Base-by-base conservation (phyloP, 2,113 vertebrate genomes). In the Atlantisia rogersi region DNA sequence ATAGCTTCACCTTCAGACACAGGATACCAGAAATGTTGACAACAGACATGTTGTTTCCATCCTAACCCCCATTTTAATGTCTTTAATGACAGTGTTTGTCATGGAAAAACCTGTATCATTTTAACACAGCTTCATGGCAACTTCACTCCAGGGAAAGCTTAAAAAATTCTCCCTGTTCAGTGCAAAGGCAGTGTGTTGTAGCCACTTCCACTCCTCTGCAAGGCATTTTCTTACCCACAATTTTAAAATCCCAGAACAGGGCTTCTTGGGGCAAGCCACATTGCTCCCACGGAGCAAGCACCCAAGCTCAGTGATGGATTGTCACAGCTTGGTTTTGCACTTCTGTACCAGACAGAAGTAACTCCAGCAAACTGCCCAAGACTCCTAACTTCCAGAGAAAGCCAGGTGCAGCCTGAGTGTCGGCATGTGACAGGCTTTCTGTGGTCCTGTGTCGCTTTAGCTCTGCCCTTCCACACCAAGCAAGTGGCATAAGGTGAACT, bases 261-360 rank as follows among this genome's bases (percentile, higher is more conserved):
- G 46, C 32, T 73, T 68, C n/a, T 60, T 22, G 31, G 52, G 11
- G 6, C 22, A 5, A 7, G 3, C 15, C 3, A 12, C 21, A 5
- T 48, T 1, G 0, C 28, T 90, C 31, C 64, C 1, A 1, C 2
- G 15, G 50, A 67, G 24, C n/a, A 24, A 70, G 18, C 31, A 37
- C 12, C 55, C 65, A 28, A 0, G 0, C 37, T 32, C 29, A 4
- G 15, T 14, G 42, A 14, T 0, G 0, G 21, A 4, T 83, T 65
- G 48, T 64, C 77, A 17, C 86, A 58, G 32, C 80, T 81, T 48
- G 40, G 39, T 73, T 69, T 53, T 67, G 26, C 55, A 50, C 18
- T 70, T 77, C 17, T 10, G 4, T 53, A 21, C 42, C 7, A 53
- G 20, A 26, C 76, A 58, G 50, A 81, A 86, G 81, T 48, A 94